phyloP scores from a whole-genome alignment of 2,888 invertebrate genomes.

The Ophioninae sp. region DNA sequence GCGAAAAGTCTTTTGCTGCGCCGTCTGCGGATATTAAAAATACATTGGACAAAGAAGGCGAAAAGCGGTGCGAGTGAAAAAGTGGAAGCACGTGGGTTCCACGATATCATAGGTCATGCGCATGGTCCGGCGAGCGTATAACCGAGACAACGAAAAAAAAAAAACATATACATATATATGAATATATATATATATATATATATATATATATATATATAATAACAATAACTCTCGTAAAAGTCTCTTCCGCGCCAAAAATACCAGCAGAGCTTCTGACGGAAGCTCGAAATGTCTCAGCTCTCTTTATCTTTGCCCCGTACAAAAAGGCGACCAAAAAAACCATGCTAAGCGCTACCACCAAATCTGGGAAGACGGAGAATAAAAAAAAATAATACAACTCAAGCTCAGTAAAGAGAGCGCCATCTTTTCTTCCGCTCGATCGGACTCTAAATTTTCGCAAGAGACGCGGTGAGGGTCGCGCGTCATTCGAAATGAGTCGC shows the following conservation, averaged over 20 bases:
- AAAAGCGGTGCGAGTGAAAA: constrained; percentile 50
- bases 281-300: not conserved
- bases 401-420: not conserved
- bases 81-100: constrained; percentile 42
- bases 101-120: constrained; percentile 57
- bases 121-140: constrained; percentile 46
- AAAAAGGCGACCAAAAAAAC: not conserved
- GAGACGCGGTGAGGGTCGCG: constrained; percentile 15
- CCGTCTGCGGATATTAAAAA: constrained; percentile 76
- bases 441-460: not conserved
- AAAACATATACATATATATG: too few relatives aligned
- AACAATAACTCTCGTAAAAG: not conserved
- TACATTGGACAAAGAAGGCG: constrained; percentile 73
- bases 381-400: not conserved
- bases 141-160: constrained; percentile 17
- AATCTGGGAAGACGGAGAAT: not conserved
- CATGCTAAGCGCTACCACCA: not conserved
- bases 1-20: constrained; percentile 66
- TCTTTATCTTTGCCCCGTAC: not conserved
- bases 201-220: too few relatives aligned
- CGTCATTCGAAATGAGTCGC: constrained; percentile 38
- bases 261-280: not conserved
- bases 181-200: not conserved
- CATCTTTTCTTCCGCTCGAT: not conserved
- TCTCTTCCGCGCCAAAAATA: constrained; percentile 1